Base-by-base conservation (phyloP, 2,113 vertebrate species). In the Toxotes jaculatrix region DNA sequence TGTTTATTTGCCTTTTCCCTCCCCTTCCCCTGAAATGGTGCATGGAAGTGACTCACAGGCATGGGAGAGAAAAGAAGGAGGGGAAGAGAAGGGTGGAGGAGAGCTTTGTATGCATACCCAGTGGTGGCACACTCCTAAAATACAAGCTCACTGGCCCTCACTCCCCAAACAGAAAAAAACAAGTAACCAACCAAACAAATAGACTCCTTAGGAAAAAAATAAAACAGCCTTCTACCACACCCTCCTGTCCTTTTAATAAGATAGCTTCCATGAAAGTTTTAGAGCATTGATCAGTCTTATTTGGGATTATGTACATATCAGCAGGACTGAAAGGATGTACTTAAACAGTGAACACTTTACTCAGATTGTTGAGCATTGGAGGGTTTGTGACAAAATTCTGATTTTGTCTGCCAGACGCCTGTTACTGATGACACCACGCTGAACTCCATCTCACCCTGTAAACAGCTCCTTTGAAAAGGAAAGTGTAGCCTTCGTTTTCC, bases 1-100 rank as follows among this genome's bases (percentile, higher is more conserved):
- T 94, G 93, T 95, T 94, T 95, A 94, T 95, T 95, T 94, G 93
- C 82, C 87, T 94, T 93, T 82, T 87, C 80, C 87, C 87, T 89
- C 85, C 87, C 82, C 82, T 88, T 86, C 79, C 91, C 65, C 83
- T 88, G 88, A 93, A 93, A 90, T 79, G 78, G 89, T 84, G 88
- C 86, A 88, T 90, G 90, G 90, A 91, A 94, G 88, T 93, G 93
- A 95, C 84, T 95, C 91, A 94, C 49, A 83, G 88, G 68, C 91
- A 85, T 77, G 74, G 80, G 74, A 84, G 85, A 83, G 84, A 87
- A 87, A 71, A 87, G 77, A 86, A 63, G 77, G 74, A 78, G 74
- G 82, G 59, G 62, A 82, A 66, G 57, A 83, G 53, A 57, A 64
- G 67, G 55, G 27, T 69, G 74, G 85, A 55, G 71, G 55, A 66